Evolutionary conservation across 1,140 invertebrate species (phyloP).

Genomic region (Drosophila aff.): DNA sequence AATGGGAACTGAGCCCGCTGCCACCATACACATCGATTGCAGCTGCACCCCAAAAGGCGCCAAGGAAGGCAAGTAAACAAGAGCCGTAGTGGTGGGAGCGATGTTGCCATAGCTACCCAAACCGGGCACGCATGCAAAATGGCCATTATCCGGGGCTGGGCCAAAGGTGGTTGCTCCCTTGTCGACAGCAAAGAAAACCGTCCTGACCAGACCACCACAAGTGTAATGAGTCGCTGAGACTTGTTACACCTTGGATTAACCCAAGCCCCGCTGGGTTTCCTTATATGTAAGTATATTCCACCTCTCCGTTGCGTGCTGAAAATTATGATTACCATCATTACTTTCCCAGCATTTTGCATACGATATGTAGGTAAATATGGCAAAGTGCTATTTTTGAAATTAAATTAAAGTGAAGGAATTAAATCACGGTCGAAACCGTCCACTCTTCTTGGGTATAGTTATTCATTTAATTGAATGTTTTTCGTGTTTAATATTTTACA

Average conservation of each 20-base stretch:
- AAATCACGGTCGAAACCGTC: background rate
- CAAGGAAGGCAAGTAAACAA: constrained; percentile 71
- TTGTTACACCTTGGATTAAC: constrained; percentile 60
- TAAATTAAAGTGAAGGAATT: constrained; percentile 23
- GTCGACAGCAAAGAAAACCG: constrained; percentile 6
- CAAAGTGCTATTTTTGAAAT: constrained; percentile 20
- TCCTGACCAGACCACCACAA: constrained; percentile 6
- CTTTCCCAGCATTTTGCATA: constrained; percentile 43
- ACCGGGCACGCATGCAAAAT: constrained; percentile 66
- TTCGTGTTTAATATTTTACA: background rate
- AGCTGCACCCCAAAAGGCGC: constrained; percentile 49
- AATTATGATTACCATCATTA: constrained; percentile 74
- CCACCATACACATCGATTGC: constrained; percentile 44
- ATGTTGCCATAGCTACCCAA: constrained; percentile 79
- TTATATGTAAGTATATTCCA: background rate
- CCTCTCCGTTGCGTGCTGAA: constrained; percentile 52
- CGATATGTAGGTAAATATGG: constrained; percentile 7
- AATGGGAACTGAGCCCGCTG: constrained; percentile 56
- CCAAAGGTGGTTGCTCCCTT: constrained; percentile 19
- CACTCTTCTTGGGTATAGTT: background rate
- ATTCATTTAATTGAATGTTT: background rate
- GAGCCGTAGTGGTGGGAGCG: constrained; percentile 27
- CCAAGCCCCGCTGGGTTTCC: constrained; percentile 21
- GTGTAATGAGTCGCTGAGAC: constrained; percentile 29
- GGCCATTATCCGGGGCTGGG: constrained; percentile 49